Evolutionary conservation across 2,797 vertebrate species (phyloP).

Genomic region (Phrynocephalus forsythii): DNA sequence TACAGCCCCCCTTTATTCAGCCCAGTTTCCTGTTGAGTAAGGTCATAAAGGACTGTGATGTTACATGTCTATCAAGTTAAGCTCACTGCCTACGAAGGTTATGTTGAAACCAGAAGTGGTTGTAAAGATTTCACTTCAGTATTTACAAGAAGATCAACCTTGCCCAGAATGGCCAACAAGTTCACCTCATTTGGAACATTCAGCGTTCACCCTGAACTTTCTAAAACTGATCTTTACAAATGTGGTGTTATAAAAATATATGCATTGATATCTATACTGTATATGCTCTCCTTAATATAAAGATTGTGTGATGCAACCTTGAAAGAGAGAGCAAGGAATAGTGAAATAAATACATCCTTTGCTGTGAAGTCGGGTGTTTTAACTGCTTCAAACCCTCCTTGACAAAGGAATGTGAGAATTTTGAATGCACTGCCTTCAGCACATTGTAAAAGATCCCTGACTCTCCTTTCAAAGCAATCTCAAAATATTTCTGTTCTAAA

Average conservation of each 20-base stretch:
- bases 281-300: no score
- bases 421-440: slow-evolving; percentile 45
- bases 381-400: slow-evolving; percentile 33
- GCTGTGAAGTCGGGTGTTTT: neutral
- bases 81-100: slow-evolving; percentile 25
- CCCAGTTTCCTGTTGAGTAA: no score
- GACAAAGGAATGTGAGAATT: slow-evolving; percentile 43
- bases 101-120: slow-evolving; percentile 45
- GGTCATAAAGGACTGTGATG: no score
- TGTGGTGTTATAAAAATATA: neutral
- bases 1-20: no score
- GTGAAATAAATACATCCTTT: neutral
- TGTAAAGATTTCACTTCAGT: slow-evolving; percentile 25
- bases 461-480: slow-evolving; percentile 32
- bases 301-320: no score
- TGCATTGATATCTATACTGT: no score
- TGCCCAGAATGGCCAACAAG: neutral
- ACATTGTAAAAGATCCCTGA: slow-evolving; percentile 1
- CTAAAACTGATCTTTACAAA: neutral
- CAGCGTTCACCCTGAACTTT: neutral
- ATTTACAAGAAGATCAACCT: slow-evolving; percentile 39
- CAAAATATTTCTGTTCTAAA: slow-evolving; percentile 23
- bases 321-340: neutral
- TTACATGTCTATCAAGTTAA: slow-evolving; percentile 36
- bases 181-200: neutral